Evolutionary conservation across 2,797 vertebrate genomes (phyloP).

Genomic region (Pangasius sanitwongsei): DNA sequence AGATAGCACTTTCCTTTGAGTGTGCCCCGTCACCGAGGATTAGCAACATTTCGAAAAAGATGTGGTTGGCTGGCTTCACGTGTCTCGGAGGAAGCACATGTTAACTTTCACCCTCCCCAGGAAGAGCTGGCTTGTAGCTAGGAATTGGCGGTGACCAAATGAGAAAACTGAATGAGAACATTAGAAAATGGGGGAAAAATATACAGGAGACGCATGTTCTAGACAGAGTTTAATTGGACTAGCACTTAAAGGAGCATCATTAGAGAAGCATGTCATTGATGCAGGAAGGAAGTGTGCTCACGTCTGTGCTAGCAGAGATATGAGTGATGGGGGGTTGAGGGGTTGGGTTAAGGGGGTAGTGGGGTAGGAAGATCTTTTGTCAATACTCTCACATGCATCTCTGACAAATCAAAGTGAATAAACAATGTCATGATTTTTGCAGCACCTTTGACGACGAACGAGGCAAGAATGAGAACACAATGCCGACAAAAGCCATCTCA

Average conservation of each 20-base stretch:
- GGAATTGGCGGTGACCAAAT: not conserved
- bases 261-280: slow-evolving; percentile 66
- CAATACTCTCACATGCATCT: slow-evolving; percentile 79
- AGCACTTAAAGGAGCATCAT: slow-evolving; percentile 70
- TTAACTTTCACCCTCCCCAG: not conserved
- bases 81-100: not conserved
- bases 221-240: slow-evolving; percentile 47
- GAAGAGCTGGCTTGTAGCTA: not conserved
- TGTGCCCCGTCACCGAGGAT: not conserved
- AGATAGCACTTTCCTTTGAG: not conserved
- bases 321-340: not conserved
- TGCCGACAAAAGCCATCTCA: slow-evolving; percentile 78
- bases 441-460: slow-evolving; percentile 68
- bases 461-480: slow-evolving; percentile 72
- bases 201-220: not conserved
- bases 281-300: not conserved
- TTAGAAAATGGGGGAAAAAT: not conserved
- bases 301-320: not conserved
- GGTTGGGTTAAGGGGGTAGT: slow-evolving; percentile 45
- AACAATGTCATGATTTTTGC: slow-evolving; percentile 78
- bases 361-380: slow-evolving; percentile 72
- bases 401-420: slow-evolving; percentile 85
- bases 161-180: not conserved
- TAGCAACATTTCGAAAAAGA: not conserved
- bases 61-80: not conserved